A percentile compares a stretch with the other conserved stretches of the same genome.
Conservation (phyloP, 2,113 vertebrate genomes). For the Camelus dromedarius region DNA sequence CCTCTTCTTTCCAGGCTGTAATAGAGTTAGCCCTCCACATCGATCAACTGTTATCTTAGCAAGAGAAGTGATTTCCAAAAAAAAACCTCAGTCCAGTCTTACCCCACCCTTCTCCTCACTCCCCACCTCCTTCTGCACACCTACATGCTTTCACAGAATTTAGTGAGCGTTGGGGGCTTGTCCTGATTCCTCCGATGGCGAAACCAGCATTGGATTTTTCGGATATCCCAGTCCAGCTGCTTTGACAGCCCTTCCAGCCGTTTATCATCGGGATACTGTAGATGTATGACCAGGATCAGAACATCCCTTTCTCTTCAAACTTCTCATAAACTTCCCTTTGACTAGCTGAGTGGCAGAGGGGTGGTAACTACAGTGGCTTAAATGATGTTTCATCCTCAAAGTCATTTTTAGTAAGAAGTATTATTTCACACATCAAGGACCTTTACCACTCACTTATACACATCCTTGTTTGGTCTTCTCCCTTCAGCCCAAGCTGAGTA, state of each 20-base stretch:
- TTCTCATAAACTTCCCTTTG: background rate
- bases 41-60: background rate
- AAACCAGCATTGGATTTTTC: conserved; percentile 98
- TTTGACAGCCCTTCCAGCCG: conserved; percentile 96
- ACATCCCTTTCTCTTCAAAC: conserved; percentile 45
- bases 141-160: conserved; percentile 99
- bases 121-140: conserved; percentile 80
- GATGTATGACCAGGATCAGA: conserved; percentile 72
- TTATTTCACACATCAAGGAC: background rate
- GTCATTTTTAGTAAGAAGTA: conserved; percentile 3
- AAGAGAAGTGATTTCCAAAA: conserved; percentile 37
- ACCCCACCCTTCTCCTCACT: background rate
- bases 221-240: conserved; percentile 98
- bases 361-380: conserved; percentile 14
- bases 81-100: background rate
- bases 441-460: background rate
- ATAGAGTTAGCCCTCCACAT: background rate
- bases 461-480: background rate
- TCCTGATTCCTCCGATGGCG: conserved; percentile 97
- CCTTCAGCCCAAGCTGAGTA: conserved; percentile 18
- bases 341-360: background rate
- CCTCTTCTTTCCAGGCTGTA: background rate
- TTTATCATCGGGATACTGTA: conserved; percentile 93
- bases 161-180: conserved; percentile 95
- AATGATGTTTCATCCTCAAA: conserved; percentile 34